Percentiles rank a stretch among this genome's conserved stretches.
These are phyloP conservation scores for Heterohyrax brucei DNA, from an alignment of 2,797 vertebrate genomes.

Conservation along the genomic window DNA sequence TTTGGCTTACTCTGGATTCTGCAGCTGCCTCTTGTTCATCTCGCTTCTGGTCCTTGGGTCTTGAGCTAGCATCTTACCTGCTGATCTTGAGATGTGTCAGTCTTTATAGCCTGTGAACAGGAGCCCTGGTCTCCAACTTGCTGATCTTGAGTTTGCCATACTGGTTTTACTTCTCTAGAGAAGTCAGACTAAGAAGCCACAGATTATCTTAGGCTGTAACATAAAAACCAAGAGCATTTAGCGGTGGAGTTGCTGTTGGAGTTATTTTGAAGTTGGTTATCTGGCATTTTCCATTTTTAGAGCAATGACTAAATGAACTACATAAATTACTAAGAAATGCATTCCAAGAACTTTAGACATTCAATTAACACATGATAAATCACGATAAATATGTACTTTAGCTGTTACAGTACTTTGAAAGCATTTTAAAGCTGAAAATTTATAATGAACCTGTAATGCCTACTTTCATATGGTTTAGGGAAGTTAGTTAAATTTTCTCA, in stretches of 20 bases:
- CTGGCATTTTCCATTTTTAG: background rate
- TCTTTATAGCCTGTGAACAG: no score
- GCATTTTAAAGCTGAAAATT: slow-evolving; percentile 45
- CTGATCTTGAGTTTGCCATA: no score
- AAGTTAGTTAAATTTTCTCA: slow-evolving; percentile 41
- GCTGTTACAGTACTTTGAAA: background rate
- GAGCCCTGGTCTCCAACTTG: no score
- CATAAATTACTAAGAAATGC: background rate
- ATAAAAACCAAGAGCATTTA: background rate
- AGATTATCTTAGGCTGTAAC: background rate
- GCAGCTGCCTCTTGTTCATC: no score
- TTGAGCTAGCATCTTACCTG: no score
- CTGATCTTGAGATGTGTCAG: no score
- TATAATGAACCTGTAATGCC: background rate
- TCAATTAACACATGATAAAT: background rate
- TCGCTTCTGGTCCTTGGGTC: no score
- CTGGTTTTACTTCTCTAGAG: no score
- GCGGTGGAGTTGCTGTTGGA: background rate
- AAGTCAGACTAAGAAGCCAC: background rate
- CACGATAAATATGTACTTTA: background rate
- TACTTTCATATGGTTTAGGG: background rate
- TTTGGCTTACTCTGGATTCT: no score
- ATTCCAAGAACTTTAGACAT: slow-evolving; percentile 49
- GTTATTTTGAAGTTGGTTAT: background rate
- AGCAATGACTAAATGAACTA: background rate